These are phyloP conservation scores for Halichoerus grypus DNA, from an alignment of 2,113 vertebrate genomes.

Conservation along the genomic window DNA sequence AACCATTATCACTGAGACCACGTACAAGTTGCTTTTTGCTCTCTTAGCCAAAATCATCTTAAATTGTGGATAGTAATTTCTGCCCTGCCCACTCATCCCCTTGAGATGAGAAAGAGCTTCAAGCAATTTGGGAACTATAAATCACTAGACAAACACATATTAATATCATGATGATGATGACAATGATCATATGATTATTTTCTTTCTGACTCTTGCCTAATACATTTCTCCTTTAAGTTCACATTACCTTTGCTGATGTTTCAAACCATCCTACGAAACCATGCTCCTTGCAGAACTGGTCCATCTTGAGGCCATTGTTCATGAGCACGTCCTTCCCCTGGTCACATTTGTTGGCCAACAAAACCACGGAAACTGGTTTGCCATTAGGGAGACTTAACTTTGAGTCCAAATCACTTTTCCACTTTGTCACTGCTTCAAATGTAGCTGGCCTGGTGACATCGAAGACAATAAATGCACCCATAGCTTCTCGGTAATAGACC, in stretches of 20 bases:
- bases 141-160: neutral
- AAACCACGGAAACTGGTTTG: conserved; percentile 89
- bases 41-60: neutral
- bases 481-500: conserved; percentile 92
- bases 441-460: conserved; percentile 92
- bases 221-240: neutral
- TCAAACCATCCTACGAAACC: conserved; percentile 92
- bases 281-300: conserved; percentile 92
- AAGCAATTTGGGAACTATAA: neutral
- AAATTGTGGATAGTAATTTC: neutral
- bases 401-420: conserved; percentile 93
- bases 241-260: conserved; percentile 91
- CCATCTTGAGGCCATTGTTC: conserved; percentile 91
- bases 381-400: conserved; percentile 91
- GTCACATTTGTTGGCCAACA: conserved; percentile 92
- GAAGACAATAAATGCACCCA: conserved; percentile 92
- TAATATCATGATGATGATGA: neutral
- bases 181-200: neutral
- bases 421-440: conserved; percentile 92
- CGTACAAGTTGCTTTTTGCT: neutral
- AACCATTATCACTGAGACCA: neutral
- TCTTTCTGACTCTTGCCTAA: neutral
- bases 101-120: neutral
- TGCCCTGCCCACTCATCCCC: neutral
- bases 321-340: conserved; percentile 88